These are phyloP conservation scores for Agapetus fuscipes DNA, from an alignment of 2,888 invertebrate genomes.

Conservation along the genomic window DNA sequence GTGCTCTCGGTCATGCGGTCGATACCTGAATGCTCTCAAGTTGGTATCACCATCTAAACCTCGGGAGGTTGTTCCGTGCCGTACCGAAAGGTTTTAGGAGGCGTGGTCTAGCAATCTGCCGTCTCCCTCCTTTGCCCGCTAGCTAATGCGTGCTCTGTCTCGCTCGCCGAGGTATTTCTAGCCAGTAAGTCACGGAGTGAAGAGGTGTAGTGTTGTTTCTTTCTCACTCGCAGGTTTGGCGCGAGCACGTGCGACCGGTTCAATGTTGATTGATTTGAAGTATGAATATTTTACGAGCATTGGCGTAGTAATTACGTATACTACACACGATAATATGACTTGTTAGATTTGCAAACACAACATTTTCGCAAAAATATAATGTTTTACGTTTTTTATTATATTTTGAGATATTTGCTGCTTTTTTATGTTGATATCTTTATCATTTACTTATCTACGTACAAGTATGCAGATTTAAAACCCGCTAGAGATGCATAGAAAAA, in stretches of 20 bases:
- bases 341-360: too few relatives aligned
- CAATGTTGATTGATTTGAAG: slow-evolving; percentile 15
- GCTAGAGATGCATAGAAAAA: too few relatives aligned
- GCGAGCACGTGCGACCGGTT: slow-evolving; percentile 20
- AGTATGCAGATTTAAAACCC: too few relatives aligned
- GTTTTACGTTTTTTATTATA: too few relatives aligned
- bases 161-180: slow-evolving; percentile 10
- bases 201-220: slow-evolving; percentile 9
- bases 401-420: too few relatives aligned
- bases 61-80: too few relatives aligned
- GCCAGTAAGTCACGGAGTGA: slow-evolving; percentile 18
- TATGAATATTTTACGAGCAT: slow-evolving; percentile 15
- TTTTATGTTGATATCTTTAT: too few relatives aligned
- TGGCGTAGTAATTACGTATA: too few relatives aligned
- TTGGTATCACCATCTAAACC: too few relatives aligned
- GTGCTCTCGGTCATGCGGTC: slow-evolving; percentile 17
- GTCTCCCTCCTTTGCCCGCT: background rate
- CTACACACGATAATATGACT: too few relatives aligned
- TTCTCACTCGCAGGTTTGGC: slow-evolving; percentile 7
- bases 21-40: slow-evolving; percentile 18
- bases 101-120: slow-evolving; percentile 10
- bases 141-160: slow-evolving; percentile 3
- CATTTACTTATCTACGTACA: too few relatives aligned
- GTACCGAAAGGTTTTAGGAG: slow-evolving; percentile 15
- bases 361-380: too few relatives aligned